Percentiles rank a stretch among this genome's conserved stretches.
Conservation (phyloP, 2,113 vertebrate genomes). For the Sarotherodon lohbergeri region DNA sequence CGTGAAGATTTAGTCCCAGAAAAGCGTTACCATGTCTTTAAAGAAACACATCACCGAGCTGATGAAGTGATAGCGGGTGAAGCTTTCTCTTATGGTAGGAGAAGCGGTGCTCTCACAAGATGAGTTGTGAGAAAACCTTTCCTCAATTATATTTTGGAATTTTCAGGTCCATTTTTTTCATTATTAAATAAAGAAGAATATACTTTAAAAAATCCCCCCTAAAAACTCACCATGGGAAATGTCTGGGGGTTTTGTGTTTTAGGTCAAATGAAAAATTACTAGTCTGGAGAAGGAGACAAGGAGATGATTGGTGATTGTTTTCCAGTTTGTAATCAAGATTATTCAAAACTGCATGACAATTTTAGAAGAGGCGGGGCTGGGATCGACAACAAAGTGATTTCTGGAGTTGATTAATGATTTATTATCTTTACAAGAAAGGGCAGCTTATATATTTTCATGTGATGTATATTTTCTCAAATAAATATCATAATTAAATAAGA, state of each 20-base stretch:
- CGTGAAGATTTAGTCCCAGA: background rate
- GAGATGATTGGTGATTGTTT: background rate
- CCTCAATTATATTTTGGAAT: background rate
- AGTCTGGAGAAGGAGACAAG: background rate
- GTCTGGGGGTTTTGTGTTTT: background rate
- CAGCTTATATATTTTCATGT: background rate
- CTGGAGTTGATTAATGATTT: background rate
- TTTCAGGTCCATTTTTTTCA: background rate
- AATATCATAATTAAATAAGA: background rate
- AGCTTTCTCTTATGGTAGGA: background rate
- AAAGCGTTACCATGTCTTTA: background rate
- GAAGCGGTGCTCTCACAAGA: background rate
- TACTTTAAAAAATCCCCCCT: background rate
- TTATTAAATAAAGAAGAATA: background rate
- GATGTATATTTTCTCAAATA: background rate
- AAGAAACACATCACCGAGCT: background rate
- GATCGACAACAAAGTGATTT: background rate
- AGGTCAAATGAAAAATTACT: background rate
- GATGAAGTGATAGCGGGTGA: background rate
- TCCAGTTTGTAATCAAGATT: background rate
- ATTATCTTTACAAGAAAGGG: background rate
- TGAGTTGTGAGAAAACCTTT: background rate
- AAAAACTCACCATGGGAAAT: background rate
- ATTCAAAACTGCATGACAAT: background rate
- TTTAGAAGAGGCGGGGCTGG: background rate